Percentiles rank a stretch among this genome's conserved stretches.
phyloP scores from a whole-genome alignment of 2,888 invertebrate genomes.

The Drosophila yooni region DNA sequence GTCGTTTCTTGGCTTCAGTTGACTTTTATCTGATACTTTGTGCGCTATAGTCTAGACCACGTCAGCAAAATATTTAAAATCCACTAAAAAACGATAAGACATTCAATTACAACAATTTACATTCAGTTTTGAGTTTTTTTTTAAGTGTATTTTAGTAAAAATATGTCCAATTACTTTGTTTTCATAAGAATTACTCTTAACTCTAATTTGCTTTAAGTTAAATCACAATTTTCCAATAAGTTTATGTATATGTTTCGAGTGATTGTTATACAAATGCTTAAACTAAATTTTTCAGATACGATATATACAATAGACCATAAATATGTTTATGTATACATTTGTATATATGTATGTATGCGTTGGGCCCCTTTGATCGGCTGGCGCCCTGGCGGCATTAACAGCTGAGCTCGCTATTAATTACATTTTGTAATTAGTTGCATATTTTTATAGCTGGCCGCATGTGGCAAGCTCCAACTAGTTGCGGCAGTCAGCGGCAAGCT shows the following conservation, averaged over 20 bases:
- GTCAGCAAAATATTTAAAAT: constrained; percentile 28
- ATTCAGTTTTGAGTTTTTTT: too few relatives aligned
- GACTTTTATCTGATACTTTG: constrained; percentile 27
- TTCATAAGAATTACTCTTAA: neutral
- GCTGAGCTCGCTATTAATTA: constrained; percentile 78
- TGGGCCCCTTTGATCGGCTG: constrained; percentile 20
- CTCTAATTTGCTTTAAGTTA: neutral
- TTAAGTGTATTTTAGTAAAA: too few relatives aligned
- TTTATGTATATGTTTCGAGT: neutral
- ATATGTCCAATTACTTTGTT: too few relatives aligned
- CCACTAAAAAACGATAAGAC: neutral
- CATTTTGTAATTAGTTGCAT: constrained; percentile 82
- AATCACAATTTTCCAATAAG: neutral
- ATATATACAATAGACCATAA: neutral
- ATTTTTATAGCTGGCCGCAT: constrained; percentile 57
- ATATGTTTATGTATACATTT: neutral
- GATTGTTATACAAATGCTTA: neutral
- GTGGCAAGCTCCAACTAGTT: constrained; percentile 34
- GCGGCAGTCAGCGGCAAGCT: constrained; percentile 18
- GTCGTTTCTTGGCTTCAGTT: constrained; percentile 61
- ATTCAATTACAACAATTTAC: neutral
- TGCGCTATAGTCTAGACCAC: constrained; percentile 36
- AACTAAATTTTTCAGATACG: neutral
- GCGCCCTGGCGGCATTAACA: constrained; percentile 58
- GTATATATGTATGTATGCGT: neutral